A percentile compares a stretch with the other conserved stretches of the same genome.
Conservation (phyloP, 2,888 invertebrate genomes). For the Hyposoter dolosus region DNA sequence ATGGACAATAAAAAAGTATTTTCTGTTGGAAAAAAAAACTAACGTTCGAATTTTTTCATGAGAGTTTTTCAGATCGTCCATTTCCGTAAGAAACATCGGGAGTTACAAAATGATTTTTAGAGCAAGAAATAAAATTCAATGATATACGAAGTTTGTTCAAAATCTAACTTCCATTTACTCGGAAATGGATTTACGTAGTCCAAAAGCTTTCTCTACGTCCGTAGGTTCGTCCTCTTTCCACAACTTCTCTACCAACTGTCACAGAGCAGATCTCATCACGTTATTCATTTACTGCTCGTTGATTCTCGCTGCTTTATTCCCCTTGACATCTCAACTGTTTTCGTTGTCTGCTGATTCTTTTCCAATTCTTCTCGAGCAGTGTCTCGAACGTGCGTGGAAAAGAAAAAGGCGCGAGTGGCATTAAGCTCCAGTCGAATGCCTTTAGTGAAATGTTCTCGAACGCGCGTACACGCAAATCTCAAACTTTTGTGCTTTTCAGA, state of each 20-base stretch:
- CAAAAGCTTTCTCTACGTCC: not conserved
- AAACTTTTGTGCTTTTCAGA: not conserved
- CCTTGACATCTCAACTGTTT: not conserved
- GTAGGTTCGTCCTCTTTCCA: not conserved
- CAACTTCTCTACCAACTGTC: slow-evolving; percentile 11
- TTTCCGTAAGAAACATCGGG: not conserved
- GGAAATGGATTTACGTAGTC: not conserved
- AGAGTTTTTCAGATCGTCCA: not conserved
- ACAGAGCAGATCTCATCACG: slow-evolving; percentile 2
- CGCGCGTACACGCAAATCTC: not conserved
- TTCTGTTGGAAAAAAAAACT: not conserved
- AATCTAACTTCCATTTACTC: not conserved
- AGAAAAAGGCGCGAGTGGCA: not conserved
- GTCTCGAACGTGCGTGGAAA: not conserved
- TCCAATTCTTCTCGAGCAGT: not conserved
- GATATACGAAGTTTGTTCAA: not conserved
- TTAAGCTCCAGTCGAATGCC: slow-evolving; percentile 55
- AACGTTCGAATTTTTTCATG: not conserved
- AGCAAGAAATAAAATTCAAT: not conserved
- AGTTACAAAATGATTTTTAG: too few species aligned
- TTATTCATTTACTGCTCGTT: slow-evolving; percentile 39
- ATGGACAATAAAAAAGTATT: too few species aligned
- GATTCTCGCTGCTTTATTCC: slow-evolving; percentile 14
- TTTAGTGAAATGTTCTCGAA: slow-evolving; percentile 20
- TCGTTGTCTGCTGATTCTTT: not conserved